Base-by-base conservation (phyloP, 53 echinoderm and acorn worm species). In the Henricia sp. region DNA sequence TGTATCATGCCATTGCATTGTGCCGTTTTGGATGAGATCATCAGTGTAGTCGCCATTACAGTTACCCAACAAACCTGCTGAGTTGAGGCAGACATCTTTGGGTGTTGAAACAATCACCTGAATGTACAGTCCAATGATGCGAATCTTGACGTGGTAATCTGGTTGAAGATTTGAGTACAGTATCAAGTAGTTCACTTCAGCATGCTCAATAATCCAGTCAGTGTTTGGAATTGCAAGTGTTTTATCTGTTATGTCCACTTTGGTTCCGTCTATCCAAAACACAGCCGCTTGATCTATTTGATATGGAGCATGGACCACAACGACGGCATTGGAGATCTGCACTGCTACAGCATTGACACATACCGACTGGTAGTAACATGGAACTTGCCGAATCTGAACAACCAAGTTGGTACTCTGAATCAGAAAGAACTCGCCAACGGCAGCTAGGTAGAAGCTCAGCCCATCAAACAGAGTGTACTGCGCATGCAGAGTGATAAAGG, bases 401-500 rank as follows among this genome's bases (percentile, higher is more conserved):
- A 54, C 35, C 35, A 91, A 54, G 25, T 55, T 51, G 16, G 16
- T 62, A 19, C 78, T 90, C 32, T 37, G 37, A 29, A 91, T 68
- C 25, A 95, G 77, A 67, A 88, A 95, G 66, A 90, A 95, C 53
- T 95, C 95, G 1, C 95, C 95, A 13, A 85, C 88, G 24, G 82
- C 82, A 23, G 82, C 85, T 71, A 95, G 75, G 80, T 88, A 88
- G 63, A 92, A 87, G 57, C 74, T 88, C 37, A 95, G 58, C 0
- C 92, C 92, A 76, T 92, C 92, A 70, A 92, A 95, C 19, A 82
- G 35, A 11, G 87, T 92, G 62, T 92, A 95, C n/a, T 92, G 87
- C 27, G 88, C 66, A 68, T 90, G 80, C 3, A 87, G 26, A 26
- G 90, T 89, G 68, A 92, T 52, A 42, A 82, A 58, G 13, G 90